phyloP scores from a whole-genome alignment of 2,113 vertebrate species.

The Eonycteris spelaea region DNA sequence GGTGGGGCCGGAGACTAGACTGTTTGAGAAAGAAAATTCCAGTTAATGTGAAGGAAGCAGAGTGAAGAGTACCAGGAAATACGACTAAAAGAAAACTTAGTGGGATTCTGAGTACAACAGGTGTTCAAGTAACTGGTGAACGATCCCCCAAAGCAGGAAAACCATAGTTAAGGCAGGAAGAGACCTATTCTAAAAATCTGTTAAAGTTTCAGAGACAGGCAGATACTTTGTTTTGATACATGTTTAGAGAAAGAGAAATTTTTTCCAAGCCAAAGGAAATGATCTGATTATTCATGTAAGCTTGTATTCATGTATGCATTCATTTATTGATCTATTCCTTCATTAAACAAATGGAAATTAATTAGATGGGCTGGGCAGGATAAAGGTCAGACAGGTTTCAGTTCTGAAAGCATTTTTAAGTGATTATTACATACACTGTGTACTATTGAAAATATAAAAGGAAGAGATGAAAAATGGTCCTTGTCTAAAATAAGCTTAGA shows the following conservation, averaged over 20 bases:
- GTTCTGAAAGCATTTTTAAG: conserved; percentile 1
- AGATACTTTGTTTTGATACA: background rate
- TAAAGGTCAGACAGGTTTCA: background rate
- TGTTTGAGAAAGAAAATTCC: background rate
- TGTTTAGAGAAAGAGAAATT: background rate
- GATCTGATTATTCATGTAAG: background rate
- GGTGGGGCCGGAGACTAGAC: background rate
- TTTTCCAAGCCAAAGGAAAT: background rate
- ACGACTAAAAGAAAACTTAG: background rate
- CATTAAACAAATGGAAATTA: background rate
- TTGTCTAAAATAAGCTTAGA: background rate
- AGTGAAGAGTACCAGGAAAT: background rate
- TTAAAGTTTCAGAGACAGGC: background rate
- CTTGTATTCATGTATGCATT: background rate
- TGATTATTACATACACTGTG: background rate
- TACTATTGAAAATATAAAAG: background rate
- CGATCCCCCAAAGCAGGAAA: background rate
- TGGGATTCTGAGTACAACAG: background rate
- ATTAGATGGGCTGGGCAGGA: background rate
- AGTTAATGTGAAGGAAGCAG: background rate
- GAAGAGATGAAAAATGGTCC: background rate
- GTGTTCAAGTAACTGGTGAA: background rate
- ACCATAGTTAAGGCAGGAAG: background rate
- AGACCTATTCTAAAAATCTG: background rate
- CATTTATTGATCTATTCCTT: background rate